These are phyloP conservation scores for Parascotia fuliginaria DNA, from an alignment of 2,888 invertebrate genomes.

Conservation along the genomic window DNA sequence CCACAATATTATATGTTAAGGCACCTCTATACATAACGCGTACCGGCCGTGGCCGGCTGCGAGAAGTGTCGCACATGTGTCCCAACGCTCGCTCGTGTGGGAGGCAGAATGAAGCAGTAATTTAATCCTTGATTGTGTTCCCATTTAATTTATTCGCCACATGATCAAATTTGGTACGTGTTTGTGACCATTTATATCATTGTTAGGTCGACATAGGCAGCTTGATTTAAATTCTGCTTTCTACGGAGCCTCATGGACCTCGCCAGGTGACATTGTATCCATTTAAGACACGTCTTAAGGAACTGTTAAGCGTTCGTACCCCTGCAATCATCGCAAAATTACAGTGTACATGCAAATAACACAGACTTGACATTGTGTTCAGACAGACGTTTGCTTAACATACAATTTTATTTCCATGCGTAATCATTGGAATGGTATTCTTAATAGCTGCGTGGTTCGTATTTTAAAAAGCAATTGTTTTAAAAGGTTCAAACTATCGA, in stretches of 20 bases:
- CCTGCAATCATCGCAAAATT: slow-evolving; percentile 50
- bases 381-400: slow-evolving; percentile 39
- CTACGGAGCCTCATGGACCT: slow-evolving; percentile 49
- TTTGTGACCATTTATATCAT: slow-evolving; percentile 77
- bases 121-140: slow-evolving; percentile 84
- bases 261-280: slow-evolving; percentile 46
- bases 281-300: slow-evolving; percentile 41
- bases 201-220: slow-evolving; percentile 58
- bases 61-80: slow-evolving; percentile 76
- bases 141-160: slow-evolving; percentile 82
- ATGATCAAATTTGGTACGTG: slow-evolving; percentile 82
- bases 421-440: slow-evolving; percentile 45
- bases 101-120: slow-evolving; percentile 81
- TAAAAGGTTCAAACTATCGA: slow-evolving; percentile 56
- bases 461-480: slow-evolving; percentile 52
- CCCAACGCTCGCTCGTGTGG: slow-evolving; percentile 73
- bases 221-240: slow-evolving; percentile 64
- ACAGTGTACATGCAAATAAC: slow-evolving; percentile 45
- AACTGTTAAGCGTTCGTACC: slow-evolving; percentile 30
- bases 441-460: slow-evolving; percentile 51
- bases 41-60: slow-evolving; percentile 53
- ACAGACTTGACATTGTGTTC: slow-evolving; percentile 44
- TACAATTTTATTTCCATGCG: slow-evolving; percentile 52
- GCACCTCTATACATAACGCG: slow-evolving; percentile 72
- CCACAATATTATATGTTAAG: slow-evolving; percentile 79